Conservation (phyloP, 2,113 vertebrate species). For the Corythornis cristatus region DNA sequence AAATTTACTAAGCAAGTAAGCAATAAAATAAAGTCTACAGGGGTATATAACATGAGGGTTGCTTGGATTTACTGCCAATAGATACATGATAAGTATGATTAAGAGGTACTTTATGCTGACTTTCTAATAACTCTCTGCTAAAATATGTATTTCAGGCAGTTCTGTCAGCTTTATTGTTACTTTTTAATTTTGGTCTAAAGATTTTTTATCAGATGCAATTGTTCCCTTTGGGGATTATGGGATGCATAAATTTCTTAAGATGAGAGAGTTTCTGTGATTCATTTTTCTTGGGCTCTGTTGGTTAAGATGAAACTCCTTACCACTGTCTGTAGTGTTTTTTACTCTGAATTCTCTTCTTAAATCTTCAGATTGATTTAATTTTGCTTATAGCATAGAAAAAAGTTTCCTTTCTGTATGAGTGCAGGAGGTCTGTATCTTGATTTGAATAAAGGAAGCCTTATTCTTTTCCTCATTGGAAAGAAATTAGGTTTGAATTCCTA, state of each 20-base stretch:
- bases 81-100: conserved; percentile 49
- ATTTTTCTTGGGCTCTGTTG: conserved; percentile 19
- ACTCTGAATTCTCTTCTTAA: not conserved
- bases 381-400: not conserved
- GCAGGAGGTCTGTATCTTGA: not conserved
- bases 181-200: conserved; percentile 58
- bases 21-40: conserved; percentile 22
- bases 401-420: not conserved
- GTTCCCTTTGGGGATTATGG: conserved; percentile 32
- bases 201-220: conserved; percentile 35
- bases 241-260: conserved; percentile 41
- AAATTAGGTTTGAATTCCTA: not conserved
- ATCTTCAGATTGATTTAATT: not conserved
- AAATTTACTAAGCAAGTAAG: conserved; percentile 48
- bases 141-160: conserved; percentile 46
- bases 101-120: conserved; percentile 38
- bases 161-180: conserved; percentile 46
- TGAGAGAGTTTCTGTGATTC: conserved; percentile 38
- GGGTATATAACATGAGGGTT: conserved; percentile 8
- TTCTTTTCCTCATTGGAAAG: not conserved
- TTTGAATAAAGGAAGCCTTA: not conserved
- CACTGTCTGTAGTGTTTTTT: not conserved
- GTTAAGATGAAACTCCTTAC: conserved; percentile 15
- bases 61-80: conserved; percentile 42
- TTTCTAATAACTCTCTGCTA: conserved; percentile 45